phyloP scores from a whole-genome alignment of 2,797 vertebrate genomes.

The Denticeps clupeoides region DNA sequence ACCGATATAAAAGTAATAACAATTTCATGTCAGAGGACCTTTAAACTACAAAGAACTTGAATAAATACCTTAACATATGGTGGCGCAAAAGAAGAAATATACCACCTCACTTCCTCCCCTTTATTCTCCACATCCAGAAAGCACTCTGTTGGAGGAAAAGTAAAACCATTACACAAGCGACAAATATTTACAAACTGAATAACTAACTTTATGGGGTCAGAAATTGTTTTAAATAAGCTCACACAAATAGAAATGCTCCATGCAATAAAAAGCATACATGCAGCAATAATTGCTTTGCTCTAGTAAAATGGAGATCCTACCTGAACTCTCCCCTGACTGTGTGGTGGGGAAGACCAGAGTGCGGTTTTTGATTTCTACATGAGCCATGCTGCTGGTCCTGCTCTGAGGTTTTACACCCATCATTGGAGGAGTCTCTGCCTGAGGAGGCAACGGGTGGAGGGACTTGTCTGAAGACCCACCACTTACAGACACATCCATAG shows the following conservation, averaged over 20 bases:
- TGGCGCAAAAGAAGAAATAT: conserved; percentile 83
- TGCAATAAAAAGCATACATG: too few species aligned
- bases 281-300: not conserved
- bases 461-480: conserved; percentile 32
- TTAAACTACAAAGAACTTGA: too few species aligned
- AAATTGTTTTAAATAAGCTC: too few species aligned
- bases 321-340: conserved; percentile 69
- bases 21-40: too few species aligned
- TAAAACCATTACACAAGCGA: too few species aligned
- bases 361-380: conserved; percentile 70
- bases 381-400: conserved; percentile 32
- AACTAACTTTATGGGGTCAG: too few species aligned
- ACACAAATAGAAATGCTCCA: too few species aligned
- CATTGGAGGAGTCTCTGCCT: conserved; percentile 52
- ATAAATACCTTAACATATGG: conserved; percentile 81
- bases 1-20: too few species aligned
- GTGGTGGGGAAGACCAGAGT: conserved; percentile 70
- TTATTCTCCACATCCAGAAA: conserved; percentile 77
- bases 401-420: conserved; percentile 41
- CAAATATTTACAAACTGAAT: too few species aligned
- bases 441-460: conserved; percentile 40
- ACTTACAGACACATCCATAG: conserved; percentile 45
- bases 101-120: conserved; percentile 74
- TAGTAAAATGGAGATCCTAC: conserved; percentile 41
- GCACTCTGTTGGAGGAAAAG: too few species aligned